Base-by-base conservation (phyloP, 1,140 invertebrate genomes). In the Orius laevigatus region DNA sequence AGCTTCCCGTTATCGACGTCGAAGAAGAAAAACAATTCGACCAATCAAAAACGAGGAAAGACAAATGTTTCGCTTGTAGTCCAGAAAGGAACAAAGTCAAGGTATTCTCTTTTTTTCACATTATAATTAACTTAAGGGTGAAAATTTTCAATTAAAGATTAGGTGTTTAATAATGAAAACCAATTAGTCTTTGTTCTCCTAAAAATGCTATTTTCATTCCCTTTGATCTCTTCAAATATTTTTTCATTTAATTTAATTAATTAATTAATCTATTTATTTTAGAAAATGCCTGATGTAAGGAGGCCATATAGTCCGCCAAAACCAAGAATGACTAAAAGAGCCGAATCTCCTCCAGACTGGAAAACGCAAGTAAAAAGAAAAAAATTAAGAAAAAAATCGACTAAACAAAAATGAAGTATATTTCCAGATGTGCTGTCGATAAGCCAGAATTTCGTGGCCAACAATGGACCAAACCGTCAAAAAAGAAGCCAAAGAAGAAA, bases 131-230 rank as follows among this genome's bases (percentile, higher is more conserved):
- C 8, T n/a, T 34, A 34, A 34, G 33, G 8, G 8, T 34, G 6
- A 34, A 34, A 40, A 12, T 11, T 40, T 8, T 5, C 5, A 12
- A 8, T 5, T 40, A 40, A 40, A 5, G 5, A 40, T 40, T 40
- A 12, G 6, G 5, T 49, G 63, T 64, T 4, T 65, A 68, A 51
- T 61, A 65, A 48, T 59, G 66, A 38, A 56, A 66, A 25, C 67
- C 66, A n/a, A 68, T n/a, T n/a, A n/a, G n/a, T n/a, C n/a, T n/a
- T n/a, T n/a, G n/a, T n/a, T n/a, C n/a, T n/a, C n/a, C n/a, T n/a
- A n/a, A n/a, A n/a, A n/a, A n/a, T n/a, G n/a, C n/a, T n/a, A n/a
- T n/a, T n/a, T n/a, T n/a, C n/a, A n/a, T n/a, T n/a, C n/a, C n/a
- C n/a, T n/a, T n/a, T n/a, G n/a, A n/a, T n/a, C n/a, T n/a, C n/a